Base-by-base conservation (phyloP, 2,797 vertebrate genomes). In the Valencia hispanica region DNA sequence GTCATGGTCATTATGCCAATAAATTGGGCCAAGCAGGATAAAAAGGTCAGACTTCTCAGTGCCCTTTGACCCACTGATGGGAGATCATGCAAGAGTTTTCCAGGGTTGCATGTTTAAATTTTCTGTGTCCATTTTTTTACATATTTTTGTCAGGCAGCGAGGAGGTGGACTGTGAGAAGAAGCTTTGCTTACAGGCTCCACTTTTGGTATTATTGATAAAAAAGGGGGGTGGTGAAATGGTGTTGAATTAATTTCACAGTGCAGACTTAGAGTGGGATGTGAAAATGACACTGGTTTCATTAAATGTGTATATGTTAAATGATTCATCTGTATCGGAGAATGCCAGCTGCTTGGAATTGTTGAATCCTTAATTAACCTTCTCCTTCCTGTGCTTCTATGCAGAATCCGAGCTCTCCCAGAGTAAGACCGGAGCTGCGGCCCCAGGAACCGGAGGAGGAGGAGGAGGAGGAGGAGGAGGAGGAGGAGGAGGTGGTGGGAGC, bases 391-490 rank as follows among this genome's bases (percentile, higher is more conserved):
- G 73, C 77, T 72, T 80, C 55, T 82, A 50, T 80, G 32, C 96
- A 98, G 97, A 96, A 92, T 96, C 96, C 0, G 97, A 98, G 85
- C 94, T 97, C 89, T 95, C 97, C 81, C 94, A 96, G 83, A 97
- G 90, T 91, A 99, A 99, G 95, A 80, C 79, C 50, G 91, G 91
- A 81, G 87, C 82, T 0, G 93, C 86, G 50, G 78, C 84, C 85
- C 81, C 91, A 8, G 85, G 93, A 88, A 94, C 88, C 83, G 94
- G 63, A 50, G 79, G 87, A 75, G 72, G 70, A 39, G 81, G 84
- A 30, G 86, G 84, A 47, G 86, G 90, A 50, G 94, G 63, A 53
- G 78, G 87, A 75, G 72, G 68, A 32, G 82, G 79, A 20, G 87
- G 84, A 30, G 86, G 84, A 50, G 87, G 84, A 30, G 86, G 84